Evolutionary conservation across 2,888 invertebrate species (phyloP).

Genomic region (Lacanobia oleracea): DNA sequence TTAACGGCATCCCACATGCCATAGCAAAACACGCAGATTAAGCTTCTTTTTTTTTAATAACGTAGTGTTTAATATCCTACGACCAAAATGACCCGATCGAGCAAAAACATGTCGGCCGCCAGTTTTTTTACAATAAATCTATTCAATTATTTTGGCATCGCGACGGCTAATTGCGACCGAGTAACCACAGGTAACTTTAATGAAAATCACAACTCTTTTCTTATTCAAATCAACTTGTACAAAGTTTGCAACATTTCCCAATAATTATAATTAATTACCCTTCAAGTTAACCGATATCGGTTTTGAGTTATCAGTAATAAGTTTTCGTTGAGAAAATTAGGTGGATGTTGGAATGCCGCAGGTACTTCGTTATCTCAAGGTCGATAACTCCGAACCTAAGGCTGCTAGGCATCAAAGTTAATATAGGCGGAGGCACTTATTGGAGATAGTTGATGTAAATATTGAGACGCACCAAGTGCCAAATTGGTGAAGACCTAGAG

Average conservation of each 20-base stretch:
- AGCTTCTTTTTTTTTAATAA: too few species aligned
- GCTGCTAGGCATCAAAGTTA: conserved; percentile 48
- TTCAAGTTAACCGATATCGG: conserved; percentile 31
- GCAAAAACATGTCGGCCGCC: too few species aligned
- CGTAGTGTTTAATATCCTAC: too few species aligned
- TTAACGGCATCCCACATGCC: too few species aligned
- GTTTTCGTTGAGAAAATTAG: conserved; percentile 42
- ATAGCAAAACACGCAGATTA: too few species aligned
- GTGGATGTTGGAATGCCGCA: conserved; percentile 9
- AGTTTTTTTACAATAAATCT: too few species aligned
- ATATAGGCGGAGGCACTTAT: conserved; percentile 43
- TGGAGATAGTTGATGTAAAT: conserved; percentile 53
- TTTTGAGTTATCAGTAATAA: conserved; percentile 48
- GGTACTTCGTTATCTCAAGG: conserved; percentile 49
- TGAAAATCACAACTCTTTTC: not conserved
- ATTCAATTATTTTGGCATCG: too few species aligned
- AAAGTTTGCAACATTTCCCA: conserved; percentile 40
- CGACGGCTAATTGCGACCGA: too few species aligned
- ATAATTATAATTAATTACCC: conserved; percentile 44
- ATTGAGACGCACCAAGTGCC: conserved; percentile 34
- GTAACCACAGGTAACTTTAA: too few species aligned
- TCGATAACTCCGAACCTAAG: conserved; percentile 31
- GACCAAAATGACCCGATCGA: too few species aligned
- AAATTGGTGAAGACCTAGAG: not conserved
- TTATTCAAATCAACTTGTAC: not conserved